phyloP scores from a whole-genome alignment of 2,888 invertebrate genomes.

The Tholera decimalis region DNA sequence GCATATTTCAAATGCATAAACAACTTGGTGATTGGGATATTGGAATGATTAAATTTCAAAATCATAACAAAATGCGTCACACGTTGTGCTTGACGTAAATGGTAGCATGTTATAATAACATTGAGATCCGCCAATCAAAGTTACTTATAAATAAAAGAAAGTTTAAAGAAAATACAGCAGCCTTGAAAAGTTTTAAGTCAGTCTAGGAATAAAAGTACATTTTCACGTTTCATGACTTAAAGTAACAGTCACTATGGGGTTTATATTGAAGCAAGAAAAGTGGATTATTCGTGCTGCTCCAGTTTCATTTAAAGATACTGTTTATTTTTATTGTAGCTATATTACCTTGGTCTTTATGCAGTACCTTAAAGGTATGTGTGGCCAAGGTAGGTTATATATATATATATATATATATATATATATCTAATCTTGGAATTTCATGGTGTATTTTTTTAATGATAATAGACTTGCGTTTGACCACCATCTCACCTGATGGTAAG shows the following conservation, averaged over 20 bases:
- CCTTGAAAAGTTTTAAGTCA: constrained; percentile 22
- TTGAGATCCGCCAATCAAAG: constrained; percentile 6
- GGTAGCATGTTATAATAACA: constrained; percentile 55
- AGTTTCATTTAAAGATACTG: constrained; percentile 27
- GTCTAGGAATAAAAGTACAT: constrained; percentile 15
- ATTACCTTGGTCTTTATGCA: constrained; percentile 15
- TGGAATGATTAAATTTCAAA: constrained; percentile 80
- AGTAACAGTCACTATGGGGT: constrained; percentile 21
- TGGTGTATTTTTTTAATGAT: too few relatives aligned
- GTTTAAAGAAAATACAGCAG: constrained; percentile 19
- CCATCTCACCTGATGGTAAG: too few relatives aligned
- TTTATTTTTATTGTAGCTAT: constrained; percentile 13
- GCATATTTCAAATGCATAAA: not conserved
- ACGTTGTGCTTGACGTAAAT: constrained; percentile 64
- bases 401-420: too few relatives aligned
- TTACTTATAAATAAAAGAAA: constrained; percentile 14
- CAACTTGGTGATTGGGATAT: constrained; percentile 59
- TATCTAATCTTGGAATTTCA: not conserved
- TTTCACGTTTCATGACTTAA: constrained; percentile 20
- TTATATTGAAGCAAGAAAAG: constrained; percentile 1
- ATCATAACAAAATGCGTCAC: constrained; percentile 70
- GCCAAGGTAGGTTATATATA: too few relatives aligned
- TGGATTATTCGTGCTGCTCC: not conserved
- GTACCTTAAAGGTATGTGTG: not conserved
- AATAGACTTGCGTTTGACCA: too few relatives aligned